phyloP scores from a whole-genome alignment of 2,113 vertebrate genomes.

The Noctilio leporinus region DNA sequence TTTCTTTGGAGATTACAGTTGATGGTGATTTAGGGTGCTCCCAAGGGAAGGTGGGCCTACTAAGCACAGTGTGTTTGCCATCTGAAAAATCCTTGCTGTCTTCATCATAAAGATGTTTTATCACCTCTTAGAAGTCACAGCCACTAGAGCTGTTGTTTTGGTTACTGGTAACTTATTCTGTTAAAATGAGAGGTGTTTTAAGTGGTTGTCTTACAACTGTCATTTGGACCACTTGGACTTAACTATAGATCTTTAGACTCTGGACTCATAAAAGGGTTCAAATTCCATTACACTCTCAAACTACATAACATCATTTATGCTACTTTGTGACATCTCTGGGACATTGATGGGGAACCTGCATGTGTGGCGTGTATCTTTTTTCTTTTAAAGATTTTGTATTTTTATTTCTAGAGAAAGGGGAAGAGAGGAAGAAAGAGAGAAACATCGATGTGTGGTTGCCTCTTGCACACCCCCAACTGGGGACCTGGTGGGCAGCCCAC shows the following conservation, averaged over 20 bases:
- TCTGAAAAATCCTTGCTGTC: background rate
- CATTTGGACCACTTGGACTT: background rate
- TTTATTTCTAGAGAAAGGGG: too few relatives aligned
- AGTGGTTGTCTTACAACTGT: background rate
- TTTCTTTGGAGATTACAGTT: background rate
- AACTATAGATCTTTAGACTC: background rate
- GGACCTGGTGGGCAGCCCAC: too few relatives aligned
- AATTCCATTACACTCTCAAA: background rate
- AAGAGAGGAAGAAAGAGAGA: too few relatives aligned
- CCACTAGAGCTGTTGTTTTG: background rate
- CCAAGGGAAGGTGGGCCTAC: background rate
- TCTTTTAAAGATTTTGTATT: too few relatives aligned
- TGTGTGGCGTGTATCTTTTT: background rate
- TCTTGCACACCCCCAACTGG: too few relatives aligned
- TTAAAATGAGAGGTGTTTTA: background rate
- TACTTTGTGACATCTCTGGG: background rate
- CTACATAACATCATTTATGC: background rate
- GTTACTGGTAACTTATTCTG: background rate
- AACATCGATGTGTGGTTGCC: too few relatives aligned
- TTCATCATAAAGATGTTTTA: background rate
- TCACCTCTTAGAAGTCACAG: background rate
- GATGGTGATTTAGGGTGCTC: background rate
- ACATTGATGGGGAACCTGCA: rapidly evolving
- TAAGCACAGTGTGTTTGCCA: background rate
- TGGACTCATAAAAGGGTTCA: background rate